Base-by-base conservation (phyloP, 2,888 invertebrate genomes). In the Stenolophus ochropezus region DNA sequence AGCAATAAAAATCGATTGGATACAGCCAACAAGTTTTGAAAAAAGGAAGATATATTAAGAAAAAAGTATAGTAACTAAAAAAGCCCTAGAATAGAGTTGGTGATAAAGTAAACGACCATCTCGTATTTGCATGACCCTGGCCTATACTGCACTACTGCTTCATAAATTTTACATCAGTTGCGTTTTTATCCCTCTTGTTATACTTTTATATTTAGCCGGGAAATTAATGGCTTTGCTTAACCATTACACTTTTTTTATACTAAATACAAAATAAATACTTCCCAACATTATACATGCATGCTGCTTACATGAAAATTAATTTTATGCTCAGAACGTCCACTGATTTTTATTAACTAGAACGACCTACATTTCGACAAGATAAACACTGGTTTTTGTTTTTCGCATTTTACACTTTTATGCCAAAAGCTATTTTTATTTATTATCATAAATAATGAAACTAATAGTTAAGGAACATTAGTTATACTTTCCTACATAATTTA, bases 101-200 rank as follows among this genome's bases (percentile, higher is more conserved):
- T 42, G 69, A 69, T 69, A 69, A 18, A 69, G 18, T 16, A 42
- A 47, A 33, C 33, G 33, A 18, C 42, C 33, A 69, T n/a, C n/a
- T 11, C 18, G 42, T 69, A 69, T 69, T 69, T 69, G 69, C 69
- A 69, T 69, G 42, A n/a, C 33, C 69, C 4, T 69, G 42, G 18
- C 18, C 14, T n/a, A n/a, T n/a, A n/a, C n/a, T 69, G 42, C 42
- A 69, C 69, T 69, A 42, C 18, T 42, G 20, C 69, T 69, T 69
- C 69, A 69, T 69, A 69, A 69, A 69, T 69, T 69, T 69, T 69
- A 69, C 69, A 69, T 69, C 42, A 69, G 33, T 69, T 69, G 27
- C 14, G 69, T 69, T 69, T 69, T 42, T 69, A 27, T 4, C 11
- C n/a, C 18, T 16, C 42, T 33, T 47, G 20, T 69, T 69, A 16